Percentiles rank a stretch among this genome's conserved stretches.
These are phyloP conservation scores for Slavum lentiscoides DNA, from an alignment of 2,888 invertebrate species.

Conservation along the genomic window DNA sequence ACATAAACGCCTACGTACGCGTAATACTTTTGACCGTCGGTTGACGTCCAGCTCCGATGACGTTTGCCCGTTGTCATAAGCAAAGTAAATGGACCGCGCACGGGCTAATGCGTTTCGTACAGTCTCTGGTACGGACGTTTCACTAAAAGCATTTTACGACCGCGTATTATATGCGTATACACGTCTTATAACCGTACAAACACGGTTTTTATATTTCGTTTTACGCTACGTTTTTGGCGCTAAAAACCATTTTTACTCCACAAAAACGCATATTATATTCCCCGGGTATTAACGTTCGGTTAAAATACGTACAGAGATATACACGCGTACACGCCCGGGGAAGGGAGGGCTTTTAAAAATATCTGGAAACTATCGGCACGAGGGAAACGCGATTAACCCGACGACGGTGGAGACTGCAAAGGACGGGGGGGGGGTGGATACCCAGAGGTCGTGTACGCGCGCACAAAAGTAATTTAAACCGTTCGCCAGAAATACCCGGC, in stretches of 20 bases:
- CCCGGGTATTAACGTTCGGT: constrained; percentile 5
- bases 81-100: constrained; percentile 21
- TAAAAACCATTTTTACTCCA: not conserved
- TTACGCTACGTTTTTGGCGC: constrained; percentile 20
- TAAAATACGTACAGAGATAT: not conserved
- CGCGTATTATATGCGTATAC: not conserved
- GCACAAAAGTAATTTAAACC: constrained; percentile 47
- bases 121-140: not conserved
- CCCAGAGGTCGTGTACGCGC: not conserved
- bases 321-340: not conserved
- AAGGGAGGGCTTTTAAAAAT: constrained; percentile 34
- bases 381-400: too few species aligned
- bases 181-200: too few species aligned
- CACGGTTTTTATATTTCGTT: constrained; percentile 5
- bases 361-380: constrained; percentile 10
- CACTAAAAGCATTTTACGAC: constrained; percentile 45
- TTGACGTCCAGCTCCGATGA: constrained; percentile 9
- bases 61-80: constrained; percentile 38
- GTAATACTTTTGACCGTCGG: not conserved
- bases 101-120: constrained; percentile 32
- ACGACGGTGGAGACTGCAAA: constrained; percentile 31
- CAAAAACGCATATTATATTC: not conserved
- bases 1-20: too few species aligned
- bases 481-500: constrained; percentile 26
- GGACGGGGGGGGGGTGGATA: not conserved